Percentiles rank a stretch among this genome's conserved stretches.
These are phyloP conservation scores for Drosophila basisetae DNA, from an alignment of 2,888 invertebrate genomes.

Conservation along the genomic window DNA sequence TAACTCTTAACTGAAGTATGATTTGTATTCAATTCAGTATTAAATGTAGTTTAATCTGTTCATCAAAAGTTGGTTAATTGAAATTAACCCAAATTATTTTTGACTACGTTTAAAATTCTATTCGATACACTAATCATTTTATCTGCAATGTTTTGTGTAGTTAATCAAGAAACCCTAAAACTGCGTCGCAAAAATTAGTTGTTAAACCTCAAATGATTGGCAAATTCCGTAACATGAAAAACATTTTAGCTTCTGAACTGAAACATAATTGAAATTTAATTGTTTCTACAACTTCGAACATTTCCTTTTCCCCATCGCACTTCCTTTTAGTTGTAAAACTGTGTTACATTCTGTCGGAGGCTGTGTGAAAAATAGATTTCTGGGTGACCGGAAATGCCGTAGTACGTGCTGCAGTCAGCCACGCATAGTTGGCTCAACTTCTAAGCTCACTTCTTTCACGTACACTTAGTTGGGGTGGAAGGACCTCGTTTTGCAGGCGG, in stretches of 20 bases:
- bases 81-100: neutral
- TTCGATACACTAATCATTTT: neutral
- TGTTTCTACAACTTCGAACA: conserved; percentile 8
- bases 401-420: conserved; percentile 31
- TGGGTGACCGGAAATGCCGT: conserved; percentile 28
- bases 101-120: neutral
- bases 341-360: neutral
- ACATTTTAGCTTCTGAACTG: neutral
- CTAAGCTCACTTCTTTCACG: conserved; percentile 14
- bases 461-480: conserved; percentile 3
- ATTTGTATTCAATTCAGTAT: neutral
- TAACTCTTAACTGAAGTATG: neutral
- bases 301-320: conserved; percentile 6
- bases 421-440: conserved; percentile 23
- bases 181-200: neutral
- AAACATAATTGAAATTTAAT: conserved; percentile 12
- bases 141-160: neutral
- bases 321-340: conserved; percentile 5
- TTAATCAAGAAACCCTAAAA: neutral
- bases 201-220: neutral
- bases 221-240: neutral
- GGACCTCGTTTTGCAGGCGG: neutral
- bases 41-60: neutral
- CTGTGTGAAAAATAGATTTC: conserved; percentile 36
- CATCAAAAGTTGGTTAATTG: neutral